Evolutionary conservation across 1,140 invertebrate species (phyloP).

Genomic region (Plectrocnemia conspersa): DNA sequence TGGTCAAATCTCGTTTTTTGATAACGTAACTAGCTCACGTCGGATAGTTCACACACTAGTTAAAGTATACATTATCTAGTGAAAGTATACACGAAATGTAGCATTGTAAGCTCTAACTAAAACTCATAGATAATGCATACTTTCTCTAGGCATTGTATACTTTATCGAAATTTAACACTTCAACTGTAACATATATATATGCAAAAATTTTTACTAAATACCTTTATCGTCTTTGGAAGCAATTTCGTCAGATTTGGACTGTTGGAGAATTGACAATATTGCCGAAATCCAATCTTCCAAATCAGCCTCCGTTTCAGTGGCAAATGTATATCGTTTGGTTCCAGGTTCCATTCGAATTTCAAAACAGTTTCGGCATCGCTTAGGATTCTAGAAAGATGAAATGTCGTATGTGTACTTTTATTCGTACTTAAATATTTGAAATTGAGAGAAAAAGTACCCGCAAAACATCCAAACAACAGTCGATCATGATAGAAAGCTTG

Average conservation of each 20-base stretch:
- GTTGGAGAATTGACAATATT: slow-evolving; percentile 61
- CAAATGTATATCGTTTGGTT: slow-evolving; percentile 76
- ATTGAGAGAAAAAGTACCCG: slow-evolving; percentile 57
- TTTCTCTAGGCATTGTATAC: too few species aligned
- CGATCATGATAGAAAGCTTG: slow-evolving; percentile 89
- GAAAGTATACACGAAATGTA: too few species aligned
- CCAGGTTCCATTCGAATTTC: slow-evolving; percentile 80
- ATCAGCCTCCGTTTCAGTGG: slow-evolving; percentile 81
- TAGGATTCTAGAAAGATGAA: slow-evolving; percentile 62
- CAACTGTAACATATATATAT: too few species aligned
- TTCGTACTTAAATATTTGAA: background rate
- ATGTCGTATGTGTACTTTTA: background rate
- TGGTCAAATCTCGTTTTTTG: too few species aligned
- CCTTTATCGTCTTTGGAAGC: slow-evolving; percentile 28
- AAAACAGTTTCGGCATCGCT: slow-evolving; percentile 82
- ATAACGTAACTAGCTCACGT: too few species aligned
- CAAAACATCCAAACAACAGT: slow-evolving; percentile 84
- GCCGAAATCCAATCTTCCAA: slow-evolving; percentile 75
- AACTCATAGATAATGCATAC: too few species aligned
- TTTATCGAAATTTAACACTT: too few species aligned
- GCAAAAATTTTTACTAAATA: slow-evolving; percentile 9
- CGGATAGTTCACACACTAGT: too few species aligned
- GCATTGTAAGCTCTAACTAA: too few species aligned
- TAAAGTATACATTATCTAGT: too few species aligned
- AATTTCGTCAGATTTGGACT: slow-evolving; percentile 67